Evolutionary conservation across 2,888 invertebrate species (phyloP).

Genomic region (Cerastis leucographa): DNA sequence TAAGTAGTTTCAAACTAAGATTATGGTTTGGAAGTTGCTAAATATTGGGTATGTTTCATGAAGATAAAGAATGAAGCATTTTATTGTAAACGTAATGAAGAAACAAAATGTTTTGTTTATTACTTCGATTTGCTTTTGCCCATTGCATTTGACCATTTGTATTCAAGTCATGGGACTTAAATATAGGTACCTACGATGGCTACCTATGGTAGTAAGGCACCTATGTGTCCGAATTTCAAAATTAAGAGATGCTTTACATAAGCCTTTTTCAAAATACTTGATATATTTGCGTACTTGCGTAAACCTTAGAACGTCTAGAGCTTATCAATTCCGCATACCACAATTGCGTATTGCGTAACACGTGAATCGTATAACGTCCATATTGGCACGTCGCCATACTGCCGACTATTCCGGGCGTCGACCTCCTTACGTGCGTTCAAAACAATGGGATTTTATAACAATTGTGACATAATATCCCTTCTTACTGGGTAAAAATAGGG

Average conservation of each 20-base stretch:
- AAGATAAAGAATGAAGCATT: neutral
- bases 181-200: no score
- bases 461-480: conserved; percentile 63
- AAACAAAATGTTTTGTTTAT: neutral
- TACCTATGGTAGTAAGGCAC: no score
- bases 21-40: neutral
- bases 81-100: conserved; percentile 2
- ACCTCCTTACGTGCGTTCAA: conserved; percentile 78
- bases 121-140: neutral
- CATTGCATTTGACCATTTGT: neutral
- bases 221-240: neutral
- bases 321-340: conserved; percentile 67
- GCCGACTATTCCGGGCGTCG: conserved; percentile 81
- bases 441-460: conserved; percentile 80
- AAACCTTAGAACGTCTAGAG: conserved; percentile 26
- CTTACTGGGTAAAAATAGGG: conserved; percentile 37
- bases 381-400: conserved; percentile 81
- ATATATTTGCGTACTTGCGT: neutral
- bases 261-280: neutral
- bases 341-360: conserved; percentile 74
- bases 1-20: neutral
- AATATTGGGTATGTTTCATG: neutral
- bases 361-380: conserved; percentile 78
- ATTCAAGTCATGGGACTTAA: neutral
- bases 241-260: neutral